phyloP scores from a whole-genome alignment of 2,113 vertebrate species.

The Xiphophorus maculatus region DNA sequence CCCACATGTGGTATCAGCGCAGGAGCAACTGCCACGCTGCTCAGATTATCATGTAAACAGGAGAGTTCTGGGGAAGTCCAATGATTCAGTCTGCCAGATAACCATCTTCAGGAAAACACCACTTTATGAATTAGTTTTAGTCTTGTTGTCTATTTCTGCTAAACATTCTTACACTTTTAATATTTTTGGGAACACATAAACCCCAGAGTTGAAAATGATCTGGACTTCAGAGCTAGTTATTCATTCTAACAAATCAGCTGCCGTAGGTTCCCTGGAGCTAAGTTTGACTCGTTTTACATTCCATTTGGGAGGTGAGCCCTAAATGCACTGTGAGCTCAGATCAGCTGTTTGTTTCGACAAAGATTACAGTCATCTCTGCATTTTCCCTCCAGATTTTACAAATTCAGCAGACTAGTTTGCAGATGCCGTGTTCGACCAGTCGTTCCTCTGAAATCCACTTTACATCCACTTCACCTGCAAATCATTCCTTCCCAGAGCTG shows the following conservation, averaged over 20 bases:
- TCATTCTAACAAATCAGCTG: not conserved
- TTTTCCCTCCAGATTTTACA: too few relatives aligned
- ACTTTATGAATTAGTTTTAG: not conserved
- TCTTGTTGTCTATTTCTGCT: not conserved
- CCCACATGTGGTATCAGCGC: constrained; percentile 1
- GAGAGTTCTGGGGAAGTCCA: not conserved
- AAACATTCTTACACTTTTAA: not conserved
- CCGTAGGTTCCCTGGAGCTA: not conserved
- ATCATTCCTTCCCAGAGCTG: too few relatives aligned
- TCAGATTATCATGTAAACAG: not conserved
- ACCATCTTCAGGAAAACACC: not conserved
- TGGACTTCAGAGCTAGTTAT: too few relatives aligned
- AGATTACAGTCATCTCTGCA: not conserved
- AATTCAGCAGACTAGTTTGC: not conserved
- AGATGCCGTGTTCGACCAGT: not conserved
- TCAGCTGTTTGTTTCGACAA: not conserved
- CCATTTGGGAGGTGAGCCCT: too few relatives aligned
- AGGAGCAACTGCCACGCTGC: not conserved
- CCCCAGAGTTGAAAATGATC: too few relatives aligned
- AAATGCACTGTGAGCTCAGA: not conserved
- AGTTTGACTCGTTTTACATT: not conserved
- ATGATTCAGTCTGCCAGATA: too few relatives aligned
- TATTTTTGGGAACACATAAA: not conserved
- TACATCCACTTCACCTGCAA: too few relatives aligned
- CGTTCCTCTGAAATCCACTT: not conserved